These are phyloP conservation scores for Charina bottae DNA, from an alignment of 2,113 vertebrate species.

Conservation along the genomic window DNA sequence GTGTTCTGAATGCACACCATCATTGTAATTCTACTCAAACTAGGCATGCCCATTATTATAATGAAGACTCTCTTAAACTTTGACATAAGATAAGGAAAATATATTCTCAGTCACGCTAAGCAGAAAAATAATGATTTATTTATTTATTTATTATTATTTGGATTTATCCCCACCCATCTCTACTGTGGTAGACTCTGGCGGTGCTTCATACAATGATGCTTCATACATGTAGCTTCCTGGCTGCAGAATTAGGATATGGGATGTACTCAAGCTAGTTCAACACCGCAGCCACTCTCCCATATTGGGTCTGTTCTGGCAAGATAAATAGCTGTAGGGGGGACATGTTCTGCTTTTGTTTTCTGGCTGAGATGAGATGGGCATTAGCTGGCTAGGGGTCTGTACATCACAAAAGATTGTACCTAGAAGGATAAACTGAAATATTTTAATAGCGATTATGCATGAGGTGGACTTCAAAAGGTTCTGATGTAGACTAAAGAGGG, in stretches of 20 bases:
- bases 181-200: too few relatives aligned
- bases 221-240: not conserved
- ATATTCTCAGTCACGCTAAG: not conserved
- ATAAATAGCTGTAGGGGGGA: not conserved
- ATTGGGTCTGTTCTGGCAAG: not conserved
- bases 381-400: not conserved
- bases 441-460: not conserved
- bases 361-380: not conserved
- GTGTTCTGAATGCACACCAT: not conserved
- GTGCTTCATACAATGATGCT: too few relatives aligned
- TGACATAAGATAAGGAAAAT: not conserved
- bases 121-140: not conserved
- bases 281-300: not conserved
- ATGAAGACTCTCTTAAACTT: not conserved
- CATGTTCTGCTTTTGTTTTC: not conserved
- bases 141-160: too few relatives aligned
- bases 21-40: not conserved
- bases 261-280: not conserved
- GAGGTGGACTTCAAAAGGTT: slow-evolving; percentile 6
- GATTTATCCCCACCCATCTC: too few relatives aligned
- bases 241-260: not conserved
- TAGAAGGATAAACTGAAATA: not conserved
- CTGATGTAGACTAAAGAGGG: not conserved
- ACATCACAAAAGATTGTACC: not conserved
- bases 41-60: not conserved